A percentile compares a stretch with the other conserved stretches of the same genome.
These are phyloP conservation scores for Autographa gamma DNA, from an alignment of 2,888 invertebrate genomes.

Conservation along the genomic window DNA sequence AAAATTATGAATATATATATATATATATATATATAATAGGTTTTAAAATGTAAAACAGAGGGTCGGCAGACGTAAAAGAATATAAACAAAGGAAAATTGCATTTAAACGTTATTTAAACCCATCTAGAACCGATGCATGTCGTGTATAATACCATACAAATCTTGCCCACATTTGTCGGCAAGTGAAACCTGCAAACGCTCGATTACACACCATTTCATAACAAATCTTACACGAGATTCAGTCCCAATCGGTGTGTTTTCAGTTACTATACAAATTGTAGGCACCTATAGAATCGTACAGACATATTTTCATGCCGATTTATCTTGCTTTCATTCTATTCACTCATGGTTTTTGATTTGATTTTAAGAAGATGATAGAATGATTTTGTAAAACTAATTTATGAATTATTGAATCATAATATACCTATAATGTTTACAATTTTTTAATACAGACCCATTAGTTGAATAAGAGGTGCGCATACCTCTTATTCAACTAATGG, in stretches of 20 bases:
- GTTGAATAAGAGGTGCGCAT: too few species aligned
- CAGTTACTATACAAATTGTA: conserved; percentile 16
- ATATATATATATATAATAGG: too few species aligned
- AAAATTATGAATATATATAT: too few species aligned
- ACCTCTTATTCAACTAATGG: too few species aligned
- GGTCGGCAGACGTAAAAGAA: too few species aligned
- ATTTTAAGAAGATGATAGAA: not conserved
- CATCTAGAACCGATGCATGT: not conserved
- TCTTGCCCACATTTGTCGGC: not conserved
- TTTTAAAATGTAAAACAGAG: too few species aligned
- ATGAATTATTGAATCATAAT: too few species aligned
- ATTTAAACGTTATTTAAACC: not conserved
- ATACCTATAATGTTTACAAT: too few species aligned
- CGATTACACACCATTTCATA: conserved; percentile 25
- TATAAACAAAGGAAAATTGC: not conserved
- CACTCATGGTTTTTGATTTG: conserved; percentile 17
- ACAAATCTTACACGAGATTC: conserved; percentile 20
- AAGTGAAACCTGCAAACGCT: conserved; percentile 15
- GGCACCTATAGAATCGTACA: conserved; percentile 17
- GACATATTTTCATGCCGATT: conserved; percentile 22
- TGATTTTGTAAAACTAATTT: not conserved
- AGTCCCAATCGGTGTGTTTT: conserved; percentile 15
- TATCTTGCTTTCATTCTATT: conserved; percentile 9
- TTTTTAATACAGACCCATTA: too few species aligned
- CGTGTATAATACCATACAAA: not conserved